Conservation (phyloP, 2,888 invertebrate species). For the Calephelis perditalis region DNA sequence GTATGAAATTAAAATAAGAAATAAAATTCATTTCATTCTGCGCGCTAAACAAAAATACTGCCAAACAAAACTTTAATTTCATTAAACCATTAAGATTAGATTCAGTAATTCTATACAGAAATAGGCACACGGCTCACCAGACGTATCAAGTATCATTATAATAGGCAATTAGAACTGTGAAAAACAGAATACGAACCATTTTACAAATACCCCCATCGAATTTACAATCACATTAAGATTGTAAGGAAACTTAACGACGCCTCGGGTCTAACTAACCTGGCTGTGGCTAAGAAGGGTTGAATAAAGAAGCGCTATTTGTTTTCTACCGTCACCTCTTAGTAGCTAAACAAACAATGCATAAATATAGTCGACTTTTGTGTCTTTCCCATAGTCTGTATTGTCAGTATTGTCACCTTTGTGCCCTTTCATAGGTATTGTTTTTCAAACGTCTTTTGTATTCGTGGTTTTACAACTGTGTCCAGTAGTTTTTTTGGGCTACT, state of each 20-base stretch:
- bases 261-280: constrained; percentile 35
- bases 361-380: constrained; percentile 63
- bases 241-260: background rate
- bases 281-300: constrained; percentile 48
- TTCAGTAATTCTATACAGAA: constrained; percentile 23
- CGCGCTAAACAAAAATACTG: too few relatives aligned
- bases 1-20: too few relatives aligned
- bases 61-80: background rate
- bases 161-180: constrained; percentile 71
- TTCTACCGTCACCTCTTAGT: constrained; percentile 65
- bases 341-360: constrained; percentile 73
- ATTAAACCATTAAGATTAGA: constrained; percentile 11
- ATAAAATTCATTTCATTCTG: too few relatives aligned
- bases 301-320: constrained; percentile 64
- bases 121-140: constrained; percentile 32
- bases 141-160: constrained; percentile 72
- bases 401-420: constrained; percentile 66
- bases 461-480: constrained; percentile 47
- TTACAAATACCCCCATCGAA: constrained; percentile 29
- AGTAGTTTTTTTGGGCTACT: constrained; percentile 39
- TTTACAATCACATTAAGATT: constrained; percentile 21
- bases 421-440: constrained; percentile 48
- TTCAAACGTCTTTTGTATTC: constrained; percentile 38
- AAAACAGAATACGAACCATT: constrained; percentile 43
- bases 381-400: constrained; percentile 61